Conservation (phyloP, 2,113 vertebrate species). For the Emberiza fucata region DNA sequence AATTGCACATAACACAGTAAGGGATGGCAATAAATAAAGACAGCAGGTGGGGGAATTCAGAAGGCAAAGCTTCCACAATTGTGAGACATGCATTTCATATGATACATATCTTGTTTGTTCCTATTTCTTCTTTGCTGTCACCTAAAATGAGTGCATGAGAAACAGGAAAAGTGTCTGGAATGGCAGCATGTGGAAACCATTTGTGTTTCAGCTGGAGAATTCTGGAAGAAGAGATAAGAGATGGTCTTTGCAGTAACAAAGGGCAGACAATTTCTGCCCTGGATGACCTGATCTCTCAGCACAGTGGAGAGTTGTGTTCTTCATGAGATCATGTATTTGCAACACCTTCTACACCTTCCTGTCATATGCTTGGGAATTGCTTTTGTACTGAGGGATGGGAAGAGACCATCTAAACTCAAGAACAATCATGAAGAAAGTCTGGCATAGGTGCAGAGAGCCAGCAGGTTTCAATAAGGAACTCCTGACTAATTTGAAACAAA, state of each 20-base stretch:
- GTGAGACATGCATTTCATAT: neutral
- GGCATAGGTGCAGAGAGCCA: neutral
- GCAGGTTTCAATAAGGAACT: neutral
- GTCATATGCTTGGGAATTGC: neutral
- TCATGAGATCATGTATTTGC: neutral
- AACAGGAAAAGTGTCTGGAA: neutral
- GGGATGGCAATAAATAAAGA: neutral
- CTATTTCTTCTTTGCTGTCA: neutral
- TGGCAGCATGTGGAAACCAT: neutral
- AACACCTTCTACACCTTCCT: neutral
- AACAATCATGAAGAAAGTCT: neutral
- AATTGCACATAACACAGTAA: conserved; percentile 15
- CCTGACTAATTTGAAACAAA: neutral
- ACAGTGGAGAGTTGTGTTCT: neutral
- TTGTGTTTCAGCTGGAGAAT: neutral
- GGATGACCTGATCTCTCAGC: neutral
- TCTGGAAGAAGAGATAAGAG: neutral
- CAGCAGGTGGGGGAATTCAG: neutral
- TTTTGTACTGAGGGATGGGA: neutral
- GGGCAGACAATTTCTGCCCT: neutral
- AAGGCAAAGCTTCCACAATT: neutral
- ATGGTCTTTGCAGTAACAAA: neutral
- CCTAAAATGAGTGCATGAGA: neutral
- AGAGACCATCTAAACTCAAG: neutral
- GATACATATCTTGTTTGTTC: neutral